Evolutionary conservation across 1,140 invertebrate genomes (phyloP), one percentile per base, ranked within the genome.

Genomic region (Nautilus pompilius): DNA sequence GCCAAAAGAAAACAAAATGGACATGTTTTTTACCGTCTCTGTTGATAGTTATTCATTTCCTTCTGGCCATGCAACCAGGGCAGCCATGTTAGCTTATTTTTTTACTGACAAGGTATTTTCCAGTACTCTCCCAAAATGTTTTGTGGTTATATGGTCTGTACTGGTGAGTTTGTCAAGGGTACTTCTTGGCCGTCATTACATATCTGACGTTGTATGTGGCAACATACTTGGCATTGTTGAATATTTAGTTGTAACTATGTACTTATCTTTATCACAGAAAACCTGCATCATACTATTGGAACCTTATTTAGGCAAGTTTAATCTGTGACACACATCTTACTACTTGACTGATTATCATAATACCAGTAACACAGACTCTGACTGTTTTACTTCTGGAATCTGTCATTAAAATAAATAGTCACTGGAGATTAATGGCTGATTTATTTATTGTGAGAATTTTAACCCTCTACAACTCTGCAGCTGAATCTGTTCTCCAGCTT

Each of bases 41-140:
- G 85, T 93, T 0, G 96, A 98, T 81, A 91, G 95, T 72, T 98
- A 90, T 78, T 95, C 94, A 34, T 98, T 98, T 81, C 96, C 96
- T 29, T 98, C 95, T 0, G 96, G 96, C 0, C 96, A 99, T 83
- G 87, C 93, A 2, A 94, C 93, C n/a, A 83, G 96, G 71, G 88
- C 93, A 10, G 85, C 89, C 13, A 88, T 93, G 75, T 81, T 98
- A 17, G 83, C 88, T 1, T 87, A 87, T 51, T 91, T 82, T 59
- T 65, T 80, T 29, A 49, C 70, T 3, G 32, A 69, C 8, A 69
- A 63, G 30, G 58, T 72, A 17, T 51, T 72, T 22, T 58, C 58
- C 45, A 67, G 51, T 71, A 54, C 54, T 17, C 51, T 60, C 41
- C 49, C 34, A 41, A 46, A 45, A 15, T 33, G 78, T 13, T 83